These are phyloP conservation scores for Phortica okadai DNA, from an alignment of 2,888 invertebrate genomes.

Conservation along the genomic window DNA sequence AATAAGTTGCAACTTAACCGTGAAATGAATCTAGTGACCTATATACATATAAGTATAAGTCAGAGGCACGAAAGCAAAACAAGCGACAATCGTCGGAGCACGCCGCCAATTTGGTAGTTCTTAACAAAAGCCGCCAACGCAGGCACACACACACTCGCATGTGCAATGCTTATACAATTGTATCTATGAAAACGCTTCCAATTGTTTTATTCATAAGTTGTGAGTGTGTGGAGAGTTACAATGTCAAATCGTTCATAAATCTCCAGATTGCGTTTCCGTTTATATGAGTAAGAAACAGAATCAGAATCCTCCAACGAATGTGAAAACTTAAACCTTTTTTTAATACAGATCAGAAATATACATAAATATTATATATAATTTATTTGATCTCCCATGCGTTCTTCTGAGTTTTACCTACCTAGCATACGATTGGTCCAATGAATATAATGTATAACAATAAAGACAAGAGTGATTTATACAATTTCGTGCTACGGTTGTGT, in stretches of 20 bases:
- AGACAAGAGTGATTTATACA: too few species aligned
- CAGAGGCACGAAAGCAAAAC: background rate
- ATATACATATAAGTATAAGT: background rate
- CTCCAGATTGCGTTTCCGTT: too few species aligned
- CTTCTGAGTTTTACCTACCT: too few species aligned
- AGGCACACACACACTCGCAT: background rate
- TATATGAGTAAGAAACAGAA: too few species aligned
- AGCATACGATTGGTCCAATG: too few species aligned
- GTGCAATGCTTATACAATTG: background rate
- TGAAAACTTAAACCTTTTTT: too few species aligned
- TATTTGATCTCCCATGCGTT: too few species aligned
- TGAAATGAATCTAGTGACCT: constrained; percentile 28
- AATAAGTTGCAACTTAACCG: constrained; percentile 32
- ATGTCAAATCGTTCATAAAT: constrained; percentile 1
- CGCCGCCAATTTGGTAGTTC: background rate
- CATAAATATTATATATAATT: too few species aligned
- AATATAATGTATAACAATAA: too few species aligned
- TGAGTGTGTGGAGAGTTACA: background rate
- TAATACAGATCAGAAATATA: too few species aligned
- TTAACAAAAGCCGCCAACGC: background rate
- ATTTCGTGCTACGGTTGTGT: too few species aligned
- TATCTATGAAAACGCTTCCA: background rate
- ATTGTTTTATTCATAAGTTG: background rate
- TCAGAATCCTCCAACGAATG: too few species aligned
- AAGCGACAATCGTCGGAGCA: background rate